Percentiles rank a stretch among this genome's conserved stretches.
These are phyloP conservation scores for Cynopterus sphinx DNA, from an alignment of 2,797 vertebrate genomes.

Conservation along the genomic window DNA sequence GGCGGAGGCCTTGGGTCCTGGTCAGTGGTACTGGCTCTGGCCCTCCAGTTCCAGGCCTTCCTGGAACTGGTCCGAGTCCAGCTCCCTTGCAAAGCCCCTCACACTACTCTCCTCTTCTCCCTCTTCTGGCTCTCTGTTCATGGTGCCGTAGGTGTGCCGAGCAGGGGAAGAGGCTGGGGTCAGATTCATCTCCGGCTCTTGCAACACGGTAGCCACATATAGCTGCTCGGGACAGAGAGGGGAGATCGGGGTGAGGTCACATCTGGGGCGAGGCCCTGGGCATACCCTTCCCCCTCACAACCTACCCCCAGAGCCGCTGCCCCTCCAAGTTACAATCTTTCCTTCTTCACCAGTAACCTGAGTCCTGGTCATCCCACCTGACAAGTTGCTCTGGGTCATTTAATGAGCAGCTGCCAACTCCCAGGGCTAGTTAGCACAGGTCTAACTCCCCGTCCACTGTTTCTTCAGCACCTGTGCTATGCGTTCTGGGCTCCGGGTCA, in stretches of 20 bases:
- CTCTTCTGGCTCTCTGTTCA: conserved; percentile 91
- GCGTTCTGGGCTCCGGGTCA: background rate
- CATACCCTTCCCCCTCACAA: background rate
- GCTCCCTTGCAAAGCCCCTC: conserved; percentile 86
- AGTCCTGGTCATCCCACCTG: background rate
- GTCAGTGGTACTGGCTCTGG: conserved; percentile 90
- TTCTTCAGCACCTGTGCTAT: background rate
- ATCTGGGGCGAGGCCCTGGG: background rate
- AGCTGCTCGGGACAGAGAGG: conserved; percentile 85
- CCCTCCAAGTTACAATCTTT: background rate
- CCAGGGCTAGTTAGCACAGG: background rate
- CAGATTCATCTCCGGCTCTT: conserved; percentile 95
- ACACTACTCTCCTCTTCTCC: conserved; percentile 83
- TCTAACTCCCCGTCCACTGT: background rate
- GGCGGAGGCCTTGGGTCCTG: conserved; percentile 18
- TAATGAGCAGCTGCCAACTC: background rate
- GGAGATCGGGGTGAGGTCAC: background rate
- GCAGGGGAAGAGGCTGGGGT: conserved; percentile 95
- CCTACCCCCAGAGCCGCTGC: background rate
- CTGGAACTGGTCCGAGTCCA: conserved; percentile 87
- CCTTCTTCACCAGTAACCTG: background rate
- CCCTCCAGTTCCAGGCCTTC: conserved; percentile 90
- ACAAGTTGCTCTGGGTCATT: background rate
- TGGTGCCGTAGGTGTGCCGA: conserved; percentile 95
- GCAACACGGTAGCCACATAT: conserved; percentile 95